A percentile compares a stretch with the other conserved stretches of the same genome.
These are phyloP conservation scores for Diceros bicornis DNA, from an alignment of 2,797 vertebrate genomes.

Conservation along the genomic window DNA sequence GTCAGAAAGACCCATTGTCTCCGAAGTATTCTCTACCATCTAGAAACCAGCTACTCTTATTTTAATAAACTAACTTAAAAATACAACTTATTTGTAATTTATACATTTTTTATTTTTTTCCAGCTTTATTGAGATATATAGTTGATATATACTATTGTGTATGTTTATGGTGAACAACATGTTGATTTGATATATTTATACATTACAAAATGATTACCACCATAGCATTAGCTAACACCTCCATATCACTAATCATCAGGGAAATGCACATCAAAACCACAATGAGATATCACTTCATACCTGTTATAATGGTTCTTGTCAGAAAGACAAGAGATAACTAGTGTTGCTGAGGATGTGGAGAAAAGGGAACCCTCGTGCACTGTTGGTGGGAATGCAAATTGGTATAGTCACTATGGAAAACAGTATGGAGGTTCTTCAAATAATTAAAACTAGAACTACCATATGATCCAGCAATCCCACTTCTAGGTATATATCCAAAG, in stretches of 20 bases:
- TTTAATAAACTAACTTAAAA: conserved; percentile 63
- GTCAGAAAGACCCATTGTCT: neutral
- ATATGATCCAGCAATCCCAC: neutral
- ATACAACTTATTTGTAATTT: neutral
- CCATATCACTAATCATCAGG: neutral
- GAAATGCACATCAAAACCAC: neutral
- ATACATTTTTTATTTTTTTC: neutral
- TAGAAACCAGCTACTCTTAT: neutral
- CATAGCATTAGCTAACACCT: neutral
- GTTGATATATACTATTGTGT: neutral
- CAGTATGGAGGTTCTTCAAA: neutral
- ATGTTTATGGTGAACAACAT: neutral
- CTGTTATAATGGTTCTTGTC: neutral
- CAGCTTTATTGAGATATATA: neutral
- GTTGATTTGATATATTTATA: neutral
- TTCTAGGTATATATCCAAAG: neutral
- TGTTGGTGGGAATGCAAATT: neutral
- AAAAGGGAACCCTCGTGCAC: neutral
- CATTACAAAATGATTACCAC: neutral
- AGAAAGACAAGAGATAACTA: neutral
- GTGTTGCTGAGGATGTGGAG: neutral
- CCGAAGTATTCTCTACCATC: neutral
- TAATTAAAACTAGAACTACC: neutral
- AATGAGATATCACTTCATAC: neutral
- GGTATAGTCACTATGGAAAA: neutral